phyloP scores from a whole-genome alignment of 2,113 vertebrate genomes.

The Actenoides lindsayi region DNA sequence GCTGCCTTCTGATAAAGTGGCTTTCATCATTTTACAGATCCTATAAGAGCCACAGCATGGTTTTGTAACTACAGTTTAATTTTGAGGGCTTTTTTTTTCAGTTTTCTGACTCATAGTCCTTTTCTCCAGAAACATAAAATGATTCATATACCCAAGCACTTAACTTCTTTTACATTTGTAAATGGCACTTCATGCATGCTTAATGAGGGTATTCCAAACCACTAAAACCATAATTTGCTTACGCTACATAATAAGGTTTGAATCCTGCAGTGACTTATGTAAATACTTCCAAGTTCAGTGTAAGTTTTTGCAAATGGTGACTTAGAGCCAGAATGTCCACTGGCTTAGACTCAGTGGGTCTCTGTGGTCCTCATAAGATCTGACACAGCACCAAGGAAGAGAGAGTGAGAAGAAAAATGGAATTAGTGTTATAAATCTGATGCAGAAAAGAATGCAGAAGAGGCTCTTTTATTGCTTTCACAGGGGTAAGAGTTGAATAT shows the following conservation, averaged over 20 bases:
- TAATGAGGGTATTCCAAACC: conserved; percentile 21
- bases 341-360: background rate
- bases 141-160: conserved; percentile 40
- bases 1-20: background rate
- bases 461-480: conserved; percentile 27
- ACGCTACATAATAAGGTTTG: background rate
- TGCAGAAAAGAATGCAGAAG: conserved; percentile 20
- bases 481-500: conserved; percentile 7
- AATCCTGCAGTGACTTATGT: background rate
- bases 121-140: conserved; percentile 39
- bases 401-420: background rate
- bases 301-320: background rate
- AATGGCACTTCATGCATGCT: conserved; percentile 26
- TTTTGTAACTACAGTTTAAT: conserved; percentile 11
- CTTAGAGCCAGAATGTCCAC: background rate
- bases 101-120: conserved; percentile 30
- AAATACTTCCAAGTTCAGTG: background rate
- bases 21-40: background rate
- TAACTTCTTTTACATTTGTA: conserved; percentile 41
- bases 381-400: background rate
- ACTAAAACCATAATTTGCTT: conserved; percentile 28
- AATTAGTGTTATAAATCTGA: conserved; percentile 16
- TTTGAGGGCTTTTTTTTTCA: background rate
- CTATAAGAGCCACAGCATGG: background rate
- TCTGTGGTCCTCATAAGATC: background rate